These are phyloP conservation scores for Hypanus sabinus DNA, from an alignment of 2,113 vertebrate genomes.

Conservation along the genomic window DNA sequence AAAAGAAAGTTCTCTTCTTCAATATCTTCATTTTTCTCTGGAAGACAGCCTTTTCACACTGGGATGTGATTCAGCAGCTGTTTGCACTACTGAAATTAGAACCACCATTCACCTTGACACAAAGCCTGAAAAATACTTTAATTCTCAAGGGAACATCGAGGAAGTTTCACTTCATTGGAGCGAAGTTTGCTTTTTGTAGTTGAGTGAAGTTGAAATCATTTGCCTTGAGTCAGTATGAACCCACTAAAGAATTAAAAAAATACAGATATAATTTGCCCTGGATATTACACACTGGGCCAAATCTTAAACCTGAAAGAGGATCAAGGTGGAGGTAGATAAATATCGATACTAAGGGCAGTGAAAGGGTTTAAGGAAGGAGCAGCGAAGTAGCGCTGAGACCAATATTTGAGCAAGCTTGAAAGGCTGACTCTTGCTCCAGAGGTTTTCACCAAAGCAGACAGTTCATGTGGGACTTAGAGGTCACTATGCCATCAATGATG, in stretches of 20 bases:
- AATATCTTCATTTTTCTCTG: too few species aligned
- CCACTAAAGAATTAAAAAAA: neutral
- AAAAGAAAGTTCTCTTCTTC: too few species aligned
- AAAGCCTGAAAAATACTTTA: neutral
- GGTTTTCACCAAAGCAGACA: too few species aligned
- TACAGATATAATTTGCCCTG: neutral
- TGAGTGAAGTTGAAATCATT: neutral
- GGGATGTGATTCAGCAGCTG: too few species aligned
- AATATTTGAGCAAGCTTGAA: too few species aligned
- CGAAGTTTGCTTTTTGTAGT: neutral
- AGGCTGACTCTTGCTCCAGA: too few species aligned
- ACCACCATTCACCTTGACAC: neutral
- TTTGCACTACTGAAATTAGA: neutral
- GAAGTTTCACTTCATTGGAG: neutral
- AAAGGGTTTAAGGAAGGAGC: too few species aligned
- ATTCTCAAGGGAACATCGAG: neutral
- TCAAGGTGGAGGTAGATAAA: neutral
- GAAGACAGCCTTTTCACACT: too few species aligned
- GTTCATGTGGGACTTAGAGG: too few species aligned
- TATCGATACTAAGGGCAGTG: too few species aligned
- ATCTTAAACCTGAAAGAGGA: neutral
- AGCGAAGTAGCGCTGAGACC: too few species aligned
- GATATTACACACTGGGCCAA: neutral
- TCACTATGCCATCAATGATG: too few species aligned
- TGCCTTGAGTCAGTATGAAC: neutral